A percentile compares a stretch with the other conserved stretches of the same genome.
phyloP scores from a whole-genome alignment of 2,888 invertebrate genomes.

The Tryphoninae sp. region DNA sequence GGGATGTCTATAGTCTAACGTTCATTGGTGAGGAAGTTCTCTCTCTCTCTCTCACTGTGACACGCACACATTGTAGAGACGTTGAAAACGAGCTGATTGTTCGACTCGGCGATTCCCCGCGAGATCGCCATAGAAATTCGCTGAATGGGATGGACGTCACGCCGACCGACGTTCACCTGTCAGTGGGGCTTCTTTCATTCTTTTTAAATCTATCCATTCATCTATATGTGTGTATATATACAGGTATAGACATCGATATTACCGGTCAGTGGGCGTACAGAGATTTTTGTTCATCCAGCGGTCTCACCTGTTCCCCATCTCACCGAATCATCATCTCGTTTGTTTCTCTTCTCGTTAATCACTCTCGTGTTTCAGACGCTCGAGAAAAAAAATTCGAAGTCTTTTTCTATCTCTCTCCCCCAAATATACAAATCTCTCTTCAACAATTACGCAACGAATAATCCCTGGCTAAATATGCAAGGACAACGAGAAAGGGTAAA shows the following conservation, averaged over 20 bases:
- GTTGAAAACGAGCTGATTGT: slow-evolving; percentile 61
- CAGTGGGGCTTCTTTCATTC: slow-evolving; percentile 40
- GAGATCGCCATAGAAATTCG: slow-evolving; percentile 56
- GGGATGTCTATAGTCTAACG: slow-evolving; percentile 25
- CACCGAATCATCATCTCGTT: slow-evolving; percentile 33
- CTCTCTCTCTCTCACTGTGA: not conserved
- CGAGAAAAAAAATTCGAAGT: slow-evolving; percentile 29
- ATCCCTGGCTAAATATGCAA: slow-evolving; percentile 27
- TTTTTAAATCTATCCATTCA: slow-evolving; percentile 21
- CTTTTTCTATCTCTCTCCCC: slow-evolving; percentile 5
- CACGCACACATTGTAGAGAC: slow-evolving; percentile 34
- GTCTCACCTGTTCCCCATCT: slow-evolving; percentile 58
- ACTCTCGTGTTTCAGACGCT: slow-evolving; percentile 37
- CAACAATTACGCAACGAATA: slow-evolving; percentile 49
- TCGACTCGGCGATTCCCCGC: slow-evolving; percentile 41
- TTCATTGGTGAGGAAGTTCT: slow-evolving; percentile 45
- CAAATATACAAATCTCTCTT: slow-evolving; percentile 26
- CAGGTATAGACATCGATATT: not conserved
- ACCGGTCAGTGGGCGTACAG: slow-evolving; percentile 5
- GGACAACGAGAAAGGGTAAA: not conserved
- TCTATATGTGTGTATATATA: not conserved
- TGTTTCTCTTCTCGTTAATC: slow-evolving; percentile 61
- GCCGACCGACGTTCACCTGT: slow-evolving; percentile 58
- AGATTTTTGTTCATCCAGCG: slow-evolving; percentile 32
- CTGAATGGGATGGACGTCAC: slow-evolving; percentile 59